Conservation (phyloP, 2,888 invertebrate species). For the Agriotes lineatus region DNA sequence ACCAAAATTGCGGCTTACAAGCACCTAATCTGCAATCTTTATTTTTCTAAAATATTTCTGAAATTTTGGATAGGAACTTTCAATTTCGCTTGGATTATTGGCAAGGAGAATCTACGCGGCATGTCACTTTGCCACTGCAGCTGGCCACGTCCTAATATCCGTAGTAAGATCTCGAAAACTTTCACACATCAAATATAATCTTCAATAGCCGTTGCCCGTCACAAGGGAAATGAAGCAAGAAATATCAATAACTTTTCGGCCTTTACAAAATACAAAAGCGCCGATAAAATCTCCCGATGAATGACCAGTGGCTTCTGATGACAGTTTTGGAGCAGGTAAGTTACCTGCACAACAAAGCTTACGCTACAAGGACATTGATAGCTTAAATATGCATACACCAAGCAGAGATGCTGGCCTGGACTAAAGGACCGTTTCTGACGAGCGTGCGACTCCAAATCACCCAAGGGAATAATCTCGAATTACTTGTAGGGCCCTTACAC, state of each 20-base stretch:
- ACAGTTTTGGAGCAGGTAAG: constrained; percentile 10
- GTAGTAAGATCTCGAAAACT: neutral
- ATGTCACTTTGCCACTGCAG: too few relatives aligned
- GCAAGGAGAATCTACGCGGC: too few relatives aligned
- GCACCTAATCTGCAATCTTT: too few relatives aligned
- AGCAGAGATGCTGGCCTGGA: too few relatives aligned
- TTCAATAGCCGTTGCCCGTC: constrained; percentile 7
- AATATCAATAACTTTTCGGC: constrained; percentile 23
- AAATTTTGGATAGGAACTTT: too few relatives aligned
- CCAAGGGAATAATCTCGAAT: too few relatives aligned
- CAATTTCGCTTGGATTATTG: too few relatives aligned
- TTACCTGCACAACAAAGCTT: constrained; percentile 17
- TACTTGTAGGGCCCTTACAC: too few relatives aligned
- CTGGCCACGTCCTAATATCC: constrained; percentile 1
- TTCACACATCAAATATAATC: constrained; percentile 19
- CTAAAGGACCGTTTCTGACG: too few relatives aligned
- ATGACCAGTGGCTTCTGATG: constrained; percentile 19
- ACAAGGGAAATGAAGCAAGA: constrained; percentile 11
- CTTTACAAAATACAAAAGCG: constrained; percentile 7
- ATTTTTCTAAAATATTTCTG: too few relatives aligned
- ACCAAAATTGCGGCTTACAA: too few relatives aligned
- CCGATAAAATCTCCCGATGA: constrained; percentile 9
- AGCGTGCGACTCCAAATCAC: too few relatives aligned
- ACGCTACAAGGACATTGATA: neutral
- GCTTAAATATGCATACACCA: neutral